Conservation (phyloP, 2,888 invertebrate species). For the Cactoblastis cactorum region DNA sequence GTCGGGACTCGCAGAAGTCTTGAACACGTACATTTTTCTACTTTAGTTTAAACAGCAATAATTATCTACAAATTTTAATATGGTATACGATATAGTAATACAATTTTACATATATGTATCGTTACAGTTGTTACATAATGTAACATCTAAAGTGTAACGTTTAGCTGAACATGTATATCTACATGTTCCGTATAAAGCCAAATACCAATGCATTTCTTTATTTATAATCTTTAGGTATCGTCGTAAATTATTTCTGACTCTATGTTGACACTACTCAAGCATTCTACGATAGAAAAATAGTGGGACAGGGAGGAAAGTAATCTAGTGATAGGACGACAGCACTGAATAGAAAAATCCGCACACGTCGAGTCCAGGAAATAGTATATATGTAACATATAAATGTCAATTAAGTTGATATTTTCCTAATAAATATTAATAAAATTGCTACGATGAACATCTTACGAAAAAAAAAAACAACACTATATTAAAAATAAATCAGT, state of each 20-base stretch:
- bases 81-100: conserved; percentile 50
- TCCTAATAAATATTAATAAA: too few species aligned
- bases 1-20: conserved; percentile 50
- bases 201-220: conserved; percentile 78
- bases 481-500: too few species aligned
- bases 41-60: conserved; percentile 48
- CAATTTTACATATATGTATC: conserved; percentile 32
- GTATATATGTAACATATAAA: too few species aligned
- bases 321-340: conserved; percentile 24
- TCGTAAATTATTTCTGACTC: conserved; percentile 32
- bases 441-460: too few species aligned
- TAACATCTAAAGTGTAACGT: conserved; percentile 53
- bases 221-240: conserved; percentile 58
- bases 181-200: conserved; percentile 78
- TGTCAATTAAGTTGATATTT: too few species aligned
- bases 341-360: conserved; percentile 18
- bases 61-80: conserved; percentile 43
- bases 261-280: conserved; percentile 29
- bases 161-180: conserved; percentile 70
- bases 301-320: background rate
- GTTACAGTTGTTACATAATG: conserved; percentile 36
- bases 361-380: conserved; percentile 5
- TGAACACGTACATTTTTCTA: conserved; percentile 68
- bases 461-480: too few species aligned
- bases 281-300: conserved; percentile 18